phyloP scores from a whole-genome alignment of 92 coral and sea anemone genomes.

The Zoanthus sansibaricus region DNA sequence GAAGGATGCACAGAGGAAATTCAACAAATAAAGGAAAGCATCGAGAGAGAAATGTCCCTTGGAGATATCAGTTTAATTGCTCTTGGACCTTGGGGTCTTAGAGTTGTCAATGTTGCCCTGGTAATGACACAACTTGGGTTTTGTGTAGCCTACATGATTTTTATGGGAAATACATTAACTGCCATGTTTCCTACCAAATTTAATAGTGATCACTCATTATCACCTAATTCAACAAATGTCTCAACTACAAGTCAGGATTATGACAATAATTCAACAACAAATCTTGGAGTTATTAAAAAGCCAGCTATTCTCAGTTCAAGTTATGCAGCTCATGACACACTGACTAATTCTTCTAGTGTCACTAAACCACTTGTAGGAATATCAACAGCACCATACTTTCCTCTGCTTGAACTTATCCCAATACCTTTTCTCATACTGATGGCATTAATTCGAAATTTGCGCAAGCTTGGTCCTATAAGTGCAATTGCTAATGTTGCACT shows the following conservation, averaged over 20 bases:
- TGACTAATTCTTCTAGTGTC: constrained; percentile 60
- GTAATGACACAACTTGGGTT: constrained; percentile 89
- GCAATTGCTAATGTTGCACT: constrained; percentile 90
- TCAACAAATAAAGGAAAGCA: constrained; percentile 62
- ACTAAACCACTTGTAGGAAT: constrained; percentile 52
- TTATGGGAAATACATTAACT: constrained; percentile 91
- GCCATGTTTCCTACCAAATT: constrained; percentile 84
- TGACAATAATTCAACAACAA: neutral
- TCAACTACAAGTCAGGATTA: neutral
- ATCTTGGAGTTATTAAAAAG: constrained; percentile 32
- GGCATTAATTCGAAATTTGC: constrained; percentile 87
- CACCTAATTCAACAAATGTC: constrained; percentile 19
- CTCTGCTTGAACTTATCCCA: constrained; percentile 82
- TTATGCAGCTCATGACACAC: constrained; percentile 26
- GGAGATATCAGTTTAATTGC: constrained; percentile 93
- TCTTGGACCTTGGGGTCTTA: constrained; percentile 89
- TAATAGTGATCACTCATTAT: constrained; percentile 5
- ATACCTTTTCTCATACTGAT: constrained; percentile 85
- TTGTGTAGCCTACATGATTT: constrained; percentile 94
- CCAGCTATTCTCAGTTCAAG: neutral
- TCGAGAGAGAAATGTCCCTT: constrained; percentile 86
- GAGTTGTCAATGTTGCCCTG: constrained; percentile 87
- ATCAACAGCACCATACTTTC: constrained; percentile 79
- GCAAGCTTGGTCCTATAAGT: constrained; percentile 95
- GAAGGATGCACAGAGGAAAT: constrained; percentile 78